These are phyloP conservation scores for Xenopus petersii DNA, from an alignment of 2,797 vertebrate species.

Conservation along the genomic window DNA sequence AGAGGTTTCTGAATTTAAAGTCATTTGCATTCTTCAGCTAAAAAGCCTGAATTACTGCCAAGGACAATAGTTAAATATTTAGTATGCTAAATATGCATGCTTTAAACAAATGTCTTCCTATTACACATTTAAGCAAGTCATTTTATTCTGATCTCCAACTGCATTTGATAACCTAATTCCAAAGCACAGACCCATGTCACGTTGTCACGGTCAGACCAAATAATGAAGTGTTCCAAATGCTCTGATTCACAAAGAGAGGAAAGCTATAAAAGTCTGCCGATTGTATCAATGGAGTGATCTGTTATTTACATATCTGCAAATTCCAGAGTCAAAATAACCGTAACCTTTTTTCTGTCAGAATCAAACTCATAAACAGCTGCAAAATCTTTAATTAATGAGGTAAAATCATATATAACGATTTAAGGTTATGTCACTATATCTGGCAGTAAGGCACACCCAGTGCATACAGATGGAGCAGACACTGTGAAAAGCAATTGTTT, in stretches of 20 bases:
- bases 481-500: too few species aligned
- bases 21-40: slow-evolving; percentile 55
- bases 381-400: neutral
- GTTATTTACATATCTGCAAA: slow-evolving; percentile 23
- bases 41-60: slow-evolving; percentile 55
- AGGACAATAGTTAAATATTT: slow-evolving; percentile 65
- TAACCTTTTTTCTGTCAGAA: slow-evolving; percentile 7
- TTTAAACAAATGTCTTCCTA: slow-evolving; percentile 58
- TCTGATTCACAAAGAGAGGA: slow-evolving; percentile 4
- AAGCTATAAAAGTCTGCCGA: slow-evolving; percentile 11
- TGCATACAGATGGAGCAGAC: too few species aligned
- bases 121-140: slow-evolving; percentile 52
- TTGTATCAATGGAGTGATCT: slow-evolving; percentile 25
- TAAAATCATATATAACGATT: too few species aligned
- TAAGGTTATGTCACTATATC: too few species aligned
- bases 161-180: slow-evolving; percentile 30
- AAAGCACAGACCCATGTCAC: slow-evolving; percentile 29
- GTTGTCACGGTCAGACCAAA: slow-evolving; percentile 12
- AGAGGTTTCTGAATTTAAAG: slow-evolving; percentile 48
- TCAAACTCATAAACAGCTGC: slow-evolving; percentile 11
- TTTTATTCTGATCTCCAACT: slow-evolving; percentile 55
- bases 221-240: slow-evolving; percentile 15
- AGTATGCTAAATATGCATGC: slow-evolving; percentile 50
- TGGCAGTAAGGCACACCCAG: too few species aligned
- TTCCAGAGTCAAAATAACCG: slow-evolving; percentile 3